These are phyloP conservation scores for Penaeus monodon DNA, from an alignment of 2,888 invertebrate genomes.

Conservation along the genomic window DNA sequence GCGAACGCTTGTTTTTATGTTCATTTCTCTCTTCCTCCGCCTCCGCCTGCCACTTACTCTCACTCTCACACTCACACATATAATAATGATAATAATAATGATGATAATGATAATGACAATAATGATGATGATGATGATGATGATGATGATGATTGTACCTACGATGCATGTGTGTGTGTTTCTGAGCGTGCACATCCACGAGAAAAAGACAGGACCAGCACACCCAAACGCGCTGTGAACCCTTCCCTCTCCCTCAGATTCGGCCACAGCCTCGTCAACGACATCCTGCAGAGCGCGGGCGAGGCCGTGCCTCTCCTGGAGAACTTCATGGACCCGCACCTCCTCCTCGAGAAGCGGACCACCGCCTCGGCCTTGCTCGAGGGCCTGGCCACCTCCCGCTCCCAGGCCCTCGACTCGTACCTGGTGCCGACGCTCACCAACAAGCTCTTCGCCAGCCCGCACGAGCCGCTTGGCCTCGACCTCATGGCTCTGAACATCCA, in stretches of 20 bases:
- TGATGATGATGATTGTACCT: background rate
- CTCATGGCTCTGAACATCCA: conserved; percentile 57
- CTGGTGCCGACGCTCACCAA: conserved; percentile 51
- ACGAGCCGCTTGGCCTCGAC: conserved; percentile 50
- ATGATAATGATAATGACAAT: background rate
- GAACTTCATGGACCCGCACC: conserved; percentile 38
- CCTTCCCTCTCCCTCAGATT: conserved; percentile 34
- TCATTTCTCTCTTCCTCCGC: background rate
- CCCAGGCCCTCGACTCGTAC: conserved; percentile 49
- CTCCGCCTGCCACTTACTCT: background rate
- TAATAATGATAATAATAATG: background rate
- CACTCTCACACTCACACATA: background rate
- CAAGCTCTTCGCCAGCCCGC: conserved; percentile 43
- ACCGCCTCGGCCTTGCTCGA: conserved; percentile 46
- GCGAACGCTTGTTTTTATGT: no score
- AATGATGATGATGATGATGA: background rate
- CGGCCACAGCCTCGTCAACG: conserved; percentile 58
- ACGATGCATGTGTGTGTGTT: background rate
- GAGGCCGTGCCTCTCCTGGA: conserved; percentile 24
- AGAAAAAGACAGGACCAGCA: background rate
- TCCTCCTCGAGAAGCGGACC: conserved; percentile 27
- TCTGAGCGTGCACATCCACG: background rate
- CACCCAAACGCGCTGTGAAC: no score
- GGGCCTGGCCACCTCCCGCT: conserved; percentile 29
- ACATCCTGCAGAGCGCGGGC: conserved; percentile 34